Evolutionary conservation across 2,888 invertebrate genomes (phyloP).

Genomic region (Ornithoptera alexandrae): DNA sequence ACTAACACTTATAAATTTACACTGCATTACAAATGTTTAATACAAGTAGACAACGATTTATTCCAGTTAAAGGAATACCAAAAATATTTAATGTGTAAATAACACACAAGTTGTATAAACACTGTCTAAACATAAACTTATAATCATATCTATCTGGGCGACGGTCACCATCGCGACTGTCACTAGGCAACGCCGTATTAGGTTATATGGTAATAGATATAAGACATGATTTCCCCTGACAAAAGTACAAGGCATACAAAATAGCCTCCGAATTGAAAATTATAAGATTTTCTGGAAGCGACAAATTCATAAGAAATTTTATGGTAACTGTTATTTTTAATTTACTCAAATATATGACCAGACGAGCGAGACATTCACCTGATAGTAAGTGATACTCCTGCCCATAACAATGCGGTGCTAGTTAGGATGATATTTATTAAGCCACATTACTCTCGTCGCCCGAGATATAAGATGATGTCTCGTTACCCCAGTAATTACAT

Average conservation of each 20-base stretch:
- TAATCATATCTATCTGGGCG: slow-evolving; percentile 30
- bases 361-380: too few relatives aligned
- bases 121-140: not conserved
- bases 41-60: not conserved
- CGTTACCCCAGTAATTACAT: too few relatives aligned
- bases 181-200: slow-evolving; percentile 67
- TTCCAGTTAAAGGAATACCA: not conserved
- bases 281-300: slow-evolving; percentile 31
- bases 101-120: not conserved
- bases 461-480: too few relatives aligned
- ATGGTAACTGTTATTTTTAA: not conserved
- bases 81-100: not conserved
- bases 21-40: not conserved
- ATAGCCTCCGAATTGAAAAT: slow-evolving; percentile 44
- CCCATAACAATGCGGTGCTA: too few relatives aligned
- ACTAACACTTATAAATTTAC: too few relatives aligned
- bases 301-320: not conserved
- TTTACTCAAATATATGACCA: too few relatives aligned
- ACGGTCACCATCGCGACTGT: slow-evolving; percentile 72
- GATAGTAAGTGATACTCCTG: too few relatives aligned
- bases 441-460: too few relatives aligned
- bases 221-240: slow-evolving; percentile 73
- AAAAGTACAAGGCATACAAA: slow-evolving; percentile 63
- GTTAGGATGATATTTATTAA: too few relatives aligned
- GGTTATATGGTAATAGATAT: slow-evolving; percentile 55